These are phyloP conservation scores for Myrmophylax atrothorax DNA, from an alignment of 2,113 vertebrate species.

Conservation along the genomic window DNA sequence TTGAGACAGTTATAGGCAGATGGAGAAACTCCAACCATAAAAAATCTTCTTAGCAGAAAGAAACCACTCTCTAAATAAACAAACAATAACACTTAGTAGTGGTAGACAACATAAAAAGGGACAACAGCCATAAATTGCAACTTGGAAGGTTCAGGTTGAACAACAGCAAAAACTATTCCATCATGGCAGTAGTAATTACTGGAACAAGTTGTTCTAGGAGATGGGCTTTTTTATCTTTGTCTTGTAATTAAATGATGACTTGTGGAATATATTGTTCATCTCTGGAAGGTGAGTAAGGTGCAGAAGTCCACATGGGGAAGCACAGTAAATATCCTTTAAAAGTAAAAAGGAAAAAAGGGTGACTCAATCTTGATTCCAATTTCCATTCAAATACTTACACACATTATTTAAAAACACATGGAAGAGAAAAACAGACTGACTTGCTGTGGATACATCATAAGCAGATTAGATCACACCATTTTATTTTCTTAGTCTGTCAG, in stretches of 20 bases:
- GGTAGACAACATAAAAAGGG: background rate
- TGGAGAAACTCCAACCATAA: background rate
- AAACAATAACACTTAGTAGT: background rate
- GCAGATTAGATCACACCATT: background rate
- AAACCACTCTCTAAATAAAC: constrained; percentile 6
- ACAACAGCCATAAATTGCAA: background rate
- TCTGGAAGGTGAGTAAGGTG: background rate
- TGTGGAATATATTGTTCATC: background rate
- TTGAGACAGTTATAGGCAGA: background rate
- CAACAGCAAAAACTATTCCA: background rate
- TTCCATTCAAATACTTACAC: background rate
- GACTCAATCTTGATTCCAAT: background rate
- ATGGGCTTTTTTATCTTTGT: background rate
- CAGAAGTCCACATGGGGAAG: background rate
- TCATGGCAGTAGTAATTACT: background rate
- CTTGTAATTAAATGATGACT: background rate
- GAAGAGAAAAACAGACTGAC: background rate
- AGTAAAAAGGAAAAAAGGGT: background rate
- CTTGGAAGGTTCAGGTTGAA: background rate
- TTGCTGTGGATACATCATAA: background rate
- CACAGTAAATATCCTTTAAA: background rate
- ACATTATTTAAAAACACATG: background rate
- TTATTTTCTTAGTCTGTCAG: background rate
- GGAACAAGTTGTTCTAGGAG: background rate
- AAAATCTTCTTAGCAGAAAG: background rate